Evolutionary conservation across 2,888 invertebrate genomes (phyloP).

Genomic region (Cheilosia pagana): DNA sequence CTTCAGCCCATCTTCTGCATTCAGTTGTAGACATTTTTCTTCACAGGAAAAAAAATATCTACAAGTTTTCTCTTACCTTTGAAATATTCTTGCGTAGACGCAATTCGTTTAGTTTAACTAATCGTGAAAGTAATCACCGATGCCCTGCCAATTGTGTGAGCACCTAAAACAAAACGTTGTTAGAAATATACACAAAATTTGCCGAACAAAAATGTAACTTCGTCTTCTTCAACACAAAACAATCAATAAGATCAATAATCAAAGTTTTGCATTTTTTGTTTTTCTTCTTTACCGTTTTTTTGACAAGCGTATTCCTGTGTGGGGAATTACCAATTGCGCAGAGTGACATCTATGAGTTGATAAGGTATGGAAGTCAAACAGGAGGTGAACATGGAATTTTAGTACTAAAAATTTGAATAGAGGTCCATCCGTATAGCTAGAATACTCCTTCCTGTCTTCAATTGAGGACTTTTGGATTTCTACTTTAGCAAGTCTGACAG

Average conservation of each 20-base stretch:
- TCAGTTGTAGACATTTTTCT: conserved; percentile 60
- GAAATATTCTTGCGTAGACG: conserved; percentile 31
- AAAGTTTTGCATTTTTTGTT: conserved; percentile 69
- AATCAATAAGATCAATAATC: conserved; percentile 73
- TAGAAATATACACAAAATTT: conserved; percentile 61
- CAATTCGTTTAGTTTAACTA: conserved; percentile 32
- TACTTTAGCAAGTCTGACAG: no score
- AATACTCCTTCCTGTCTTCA: no score
- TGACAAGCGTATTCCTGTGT: conserved; percentile 57
- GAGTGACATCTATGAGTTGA: conserved; percentile 42
- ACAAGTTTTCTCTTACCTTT: conserved; percentile 44
- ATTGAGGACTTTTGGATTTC: no score
- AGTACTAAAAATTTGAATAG: background rate
- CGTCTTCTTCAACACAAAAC: conserved; percentile 65
- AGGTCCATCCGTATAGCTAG: no score
- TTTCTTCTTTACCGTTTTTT: conserved; percentile 48
- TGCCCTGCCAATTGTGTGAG: background rate
- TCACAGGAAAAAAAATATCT: background rate
- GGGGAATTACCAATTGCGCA: conserved; percentile 3
- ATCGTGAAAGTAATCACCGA: conserved; percentile 19
- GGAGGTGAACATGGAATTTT: background rate
- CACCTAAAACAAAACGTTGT: conserved; percentile 31
- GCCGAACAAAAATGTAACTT: conserved; percentile 49
- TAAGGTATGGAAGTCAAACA: background rate
- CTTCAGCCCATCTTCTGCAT: conserved; percentile 18